Evolutionary conservation across 2,888 invertebrate genomes (phyloP).

Genomic region (Melanostoma mellinum): DNA sequence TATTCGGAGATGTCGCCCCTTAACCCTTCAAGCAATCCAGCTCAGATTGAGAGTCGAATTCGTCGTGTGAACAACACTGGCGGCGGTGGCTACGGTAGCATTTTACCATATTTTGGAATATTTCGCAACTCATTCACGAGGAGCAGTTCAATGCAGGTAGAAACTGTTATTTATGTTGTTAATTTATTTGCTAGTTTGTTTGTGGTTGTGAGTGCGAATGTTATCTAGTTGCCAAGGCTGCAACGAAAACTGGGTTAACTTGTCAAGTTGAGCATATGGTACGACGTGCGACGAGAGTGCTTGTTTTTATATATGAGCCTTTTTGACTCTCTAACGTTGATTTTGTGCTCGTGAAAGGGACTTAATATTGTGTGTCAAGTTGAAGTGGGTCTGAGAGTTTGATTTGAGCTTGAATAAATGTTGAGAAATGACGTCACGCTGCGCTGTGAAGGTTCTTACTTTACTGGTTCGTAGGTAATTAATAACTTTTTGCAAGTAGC

Average conservation of each 20-base stretch:
- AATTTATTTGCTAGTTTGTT: not conserved
- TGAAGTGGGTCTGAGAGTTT: no score
- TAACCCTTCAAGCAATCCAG: conserved; percentile 76
- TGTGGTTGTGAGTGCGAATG: not conserved
- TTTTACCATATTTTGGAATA: conserved; percentile 80
- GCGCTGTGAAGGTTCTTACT: no score
- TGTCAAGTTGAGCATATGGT: conserved; percentile 20
- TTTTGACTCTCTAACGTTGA: no score
- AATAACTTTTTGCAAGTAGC: no score
- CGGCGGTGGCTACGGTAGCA: conserved; percentile 78
- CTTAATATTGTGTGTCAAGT: no score
- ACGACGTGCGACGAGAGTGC: conserved; percentile 6
- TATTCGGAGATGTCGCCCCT: conserved; percentile 81
- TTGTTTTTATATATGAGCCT: conserved; percentile 5
- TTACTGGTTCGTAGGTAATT: no score
- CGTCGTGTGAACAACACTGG: conserved; percentile 73
- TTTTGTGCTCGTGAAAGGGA: no score
- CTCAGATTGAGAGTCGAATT: conserved; percentile 61
- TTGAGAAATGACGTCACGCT: no score
- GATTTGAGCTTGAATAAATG: no score
- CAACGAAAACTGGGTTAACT: conserved; percentile 13
- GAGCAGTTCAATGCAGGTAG: conserved; percentile 79
- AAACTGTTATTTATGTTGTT: not conserved
- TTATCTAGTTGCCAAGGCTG: conserved; percentile 26
- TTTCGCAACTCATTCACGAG: conserved; percentile 78